Evolutionary conservation across 2,888 invertebrate species (phyloP).

Genomic region (Drosophila helvetica): DNA sequence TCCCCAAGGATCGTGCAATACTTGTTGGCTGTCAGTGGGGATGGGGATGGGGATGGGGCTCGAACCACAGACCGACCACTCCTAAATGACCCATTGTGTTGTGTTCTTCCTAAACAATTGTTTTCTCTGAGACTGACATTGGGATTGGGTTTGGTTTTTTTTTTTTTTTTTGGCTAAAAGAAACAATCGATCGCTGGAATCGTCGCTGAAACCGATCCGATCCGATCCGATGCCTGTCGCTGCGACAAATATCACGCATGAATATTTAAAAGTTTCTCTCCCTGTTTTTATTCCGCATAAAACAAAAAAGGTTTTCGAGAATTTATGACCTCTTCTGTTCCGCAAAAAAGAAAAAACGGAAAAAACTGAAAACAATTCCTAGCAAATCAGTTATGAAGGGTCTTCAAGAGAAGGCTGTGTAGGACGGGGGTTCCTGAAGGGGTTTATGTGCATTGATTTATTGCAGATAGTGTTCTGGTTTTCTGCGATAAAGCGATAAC

Average conservation of each 20-base stretch:
- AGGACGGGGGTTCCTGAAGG: not conserved
- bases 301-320: conserved; percentile 49
- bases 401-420: conserved; percentile 19
- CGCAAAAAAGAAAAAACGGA: not conserved
- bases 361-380: conserved; percentile 19
- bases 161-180: conserved; percentile 10
- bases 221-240: conserved; percentile 56
- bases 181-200: conserved; percentile 66
- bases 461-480: conserved; percentile 23
- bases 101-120: conserved; percentile 66
- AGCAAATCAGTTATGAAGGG: conserved; percentile 45
- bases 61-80: conserved; percentile 12
- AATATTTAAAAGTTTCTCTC: conserved; percentile 69
- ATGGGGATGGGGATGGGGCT: conserved; percentile 55
- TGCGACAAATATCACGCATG: conserved; percentile 76
- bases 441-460: conserved; percentile 38
- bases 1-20: conserved; percentile 72
- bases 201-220: conserved; percentile 39
- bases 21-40: conserved; percentile 79
- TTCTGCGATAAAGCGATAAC: conserved; percentile 15
- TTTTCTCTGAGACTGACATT: conserved; percentile 51
- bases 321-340: conserved; percentile 58
- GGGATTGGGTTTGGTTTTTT: conserved; percentile 31
- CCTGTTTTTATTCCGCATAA: conserved; percentile 17
- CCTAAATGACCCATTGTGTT: conserved; percentile 77